Evolutionary conservation across 2,888 invertebrate species (phyloP), one percentile per base, ranked within the genome.

Genomic region (Gibbula magus): DNA sequence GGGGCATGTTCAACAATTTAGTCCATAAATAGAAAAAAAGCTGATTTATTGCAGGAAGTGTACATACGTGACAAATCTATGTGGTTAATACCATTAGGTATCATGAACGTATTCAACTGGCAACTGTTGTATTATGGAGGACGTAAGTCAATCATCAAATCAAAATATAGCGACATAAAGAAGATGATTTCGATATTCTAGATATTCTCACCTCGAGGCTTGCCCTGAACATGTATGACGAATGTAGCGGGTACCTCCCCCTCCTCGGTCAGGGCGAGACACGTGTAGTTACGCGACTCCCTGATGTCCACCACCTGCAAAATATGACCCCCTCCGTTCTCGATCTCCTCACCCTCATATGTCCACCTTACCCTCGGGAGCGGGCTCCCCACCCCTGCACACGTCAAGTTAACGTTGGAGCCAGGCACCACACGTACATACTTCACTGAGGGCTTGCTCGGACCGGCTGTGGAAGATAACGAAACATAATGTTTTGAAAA

Each of bases 371-470:
- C 98, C 88, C 96, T 96, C 0, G 99, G 99, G 98, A 99, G 98
- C 4, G 99, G 99, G 0, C 98, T 97, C 29, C 99, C 99, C 45
- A 97, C 97, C 13, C 99, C 99, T 78, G 98, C 98, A 93, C 99
- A 99, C 80, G 98, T 98, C 85, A 99, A 94, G 92, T 97, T 99
- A 87, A 98, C 94, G 91, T 96, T 96, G 0, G 96, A 96, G n/a
- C 98, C 98, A 77, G 98, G 94, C 95, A 97, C 97, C 77, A 99
- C 98, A 96, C 81, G 82, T 0, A 79, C 61, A 32, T 80, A 80
- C 56, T 81, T 74, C 51, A 74, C 51, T 52, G 39, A 51, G 3
- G 52, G 74, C 25, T 29, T 25, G 25, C 16, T 25, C 0, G 29
- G 16, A 8, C 56, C n/a, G 56, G 22, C 56, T 56, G 22, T 45